phyloP scores from a whole-genome alignment of 2,113 vertebrate species.

The Garra rufa region DNA sequence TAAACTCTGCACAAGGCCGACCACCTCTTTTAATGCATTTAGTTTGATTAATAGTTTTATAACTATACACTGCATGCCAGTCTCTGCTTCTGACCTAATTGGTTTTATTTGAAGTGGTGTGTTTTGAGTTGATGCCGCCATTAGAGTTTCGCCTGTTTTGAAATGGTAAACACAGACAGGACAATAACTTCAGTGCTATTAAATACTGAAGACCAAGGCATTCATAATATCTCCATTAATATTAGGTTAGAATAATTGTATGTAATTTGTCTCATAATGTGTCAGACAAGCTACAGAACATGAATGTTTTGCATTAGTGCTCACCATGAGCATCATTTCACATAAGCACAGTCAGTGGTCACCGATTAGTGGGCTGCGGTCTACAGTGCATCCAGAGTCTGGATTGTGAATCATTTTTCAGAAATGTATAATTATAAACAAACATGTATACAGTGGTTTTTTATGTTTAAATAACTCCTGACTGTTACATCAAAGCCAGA shows the following conservation, averaged over 20 bases:
- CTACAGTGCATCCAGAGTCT: not conserved
- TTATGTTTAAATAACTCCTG: not conserved
- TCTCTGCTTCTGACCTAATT: conserved; percentile 55
- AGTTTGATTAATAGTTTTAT: conserved; percentile 61
- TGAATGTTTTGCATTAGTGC: conserved; percentile 19
- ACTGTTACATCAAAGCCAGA: not conserved
- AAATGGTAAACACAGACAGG: conserved; percentile 40
- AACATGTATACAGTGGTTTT: not conserved
- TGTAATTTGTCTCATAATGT: conserved; percentile 3
- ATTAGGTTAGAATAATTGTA: not conserved
- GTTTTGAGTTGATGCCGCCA: conserved; percentile 39
- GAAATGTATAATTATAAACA: not conserved
- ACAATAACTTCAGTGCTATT: conserved; percentile 36
- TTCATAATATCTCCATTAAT: not conserved
- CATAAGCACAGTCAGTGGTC: not conserved
- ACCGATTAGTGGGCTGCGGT: not conserved
- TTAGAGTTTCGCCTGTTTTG: conserved; percentile 56
- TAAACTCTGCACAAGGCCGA: conserved; percentile 50
- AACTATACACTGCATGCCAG: conserved; percentile 36
- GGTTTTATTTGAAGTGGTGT: conserved; percentile 57
- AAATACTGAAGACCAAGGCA: not conserved
- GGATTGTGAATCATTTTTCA: not conserved
- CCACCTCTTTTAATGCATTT: conserved; percentile 62
- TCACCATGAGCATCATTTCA: not conserved
- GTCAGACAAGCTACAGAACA: conserved; percentile 13